These are phyloP conservation scores for Pipistrellus nathusii DNA, from an alignment of 2,797 vertebrate genomes.

Conservation along the genomic window DNA sequence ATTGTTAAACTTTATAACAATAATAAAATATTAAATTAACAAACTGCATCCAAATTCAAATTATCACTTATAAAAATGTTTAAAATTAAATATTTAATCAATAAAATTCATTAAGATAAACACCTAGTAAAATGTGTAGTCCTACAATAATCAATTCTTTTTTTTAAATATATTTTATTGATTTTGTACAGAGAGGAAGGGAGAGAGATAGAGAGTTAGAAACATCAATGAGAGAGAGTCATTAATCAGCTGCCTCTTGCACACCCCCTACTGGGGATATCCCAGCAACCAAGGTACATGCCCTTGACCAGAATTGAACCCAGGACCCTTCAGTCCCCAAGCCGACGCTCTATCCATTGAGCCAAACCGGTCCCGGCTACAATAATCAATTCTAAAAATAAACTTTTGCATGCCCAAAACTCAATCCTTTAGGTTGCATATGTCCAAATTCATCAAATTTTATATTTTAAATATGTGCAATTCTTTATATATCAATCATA, in stretches of 20 bases:
- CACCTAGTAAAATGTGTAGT: not conserved
- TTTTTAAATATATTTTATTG: too few relatives aligned
- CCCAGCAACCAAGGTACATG: too few relatives aligned
- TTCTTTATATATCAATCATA: not conserved
- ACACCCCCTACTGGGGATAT: too few relatives aligned
- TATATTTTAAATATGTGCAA: not conserved
- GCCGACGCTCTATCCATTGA: too few relatives aligned
- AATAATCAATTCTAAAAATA: not conserved
- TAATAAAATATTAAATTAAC: slow-evolving; percentile 26
- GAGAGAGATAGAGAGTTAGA: too few relatives aligned
- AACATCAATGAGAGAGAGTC: too few relatives aligned
- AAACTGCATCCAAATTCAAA: not conserved
- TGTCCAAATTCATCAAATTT: not conserved
- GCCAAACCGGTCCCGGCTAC: too few relatives aligned
- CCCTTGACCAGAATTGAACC: too few relatives aligned
- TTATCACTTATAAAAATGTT: not conserved
- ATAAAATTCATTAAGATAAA: not conserved
- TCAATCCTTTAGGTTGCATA: not conserved
- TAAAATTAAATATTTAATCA: not conserved
- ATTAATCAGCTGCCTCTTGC: too few relatives aligned
- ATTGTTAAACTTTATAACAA: not conserved
- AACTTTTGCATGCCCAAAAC: not conserved
- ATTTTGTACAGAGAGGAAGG: too few relatives aligned
- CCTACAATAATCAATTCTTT: not conserved
- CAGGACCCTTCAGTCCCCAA: too few relatives aligned